Base-by-base conservation (phyloP, 2,888 invertebrate genomes). In the Acrobasis suavella region DNA sequence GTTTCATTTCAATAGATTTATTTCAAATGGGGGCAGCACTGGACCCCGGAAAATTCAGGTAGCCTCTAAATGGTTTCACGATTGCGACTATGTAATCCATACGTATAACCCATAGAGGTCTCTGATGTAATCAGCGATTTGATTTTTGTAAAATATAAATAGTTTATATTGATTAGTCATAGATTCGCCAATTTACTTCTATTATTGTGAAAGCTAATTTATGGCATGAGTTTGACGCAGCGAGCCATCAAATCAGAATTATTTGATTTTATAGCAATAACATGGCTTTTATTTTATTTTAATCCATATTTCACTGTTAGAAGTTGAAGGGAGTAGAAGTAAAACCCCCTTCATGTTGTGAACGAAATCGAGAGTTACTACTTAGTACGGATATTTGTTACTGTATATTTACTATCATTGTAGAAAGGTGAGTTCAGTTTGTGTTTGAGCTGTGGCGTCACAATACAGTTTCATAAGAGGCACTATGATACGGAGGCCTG, bases 171-270 rank as follows among this genome's bases (percentile, higher is more conserved):
- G 1, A 46, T n/a, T 14, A 42, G 32, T 42, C 42, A 42, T 42
- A 42, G 42, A 42, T 12, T 42, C 14, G 14, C 42, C 42, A 42
- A 12, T 42, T 12, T 10, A 42, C 32, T 32, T 32, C 32, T 32
- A 32, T 32, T 42, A 42, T 46, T 46, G 46, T 46, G 14, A 14
- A 46, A 14, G 46, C 46, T 46, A 9, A 54, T 8, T 54, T 54
- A 15, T 54, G 54, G 15, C 54, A 54, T n/a, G 22, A n/a, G 37
- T 9, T 54, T 37, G 52, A 32, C 32, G 8, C 32, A 32, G 32
- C 32, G 32, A 32, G 32, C 37, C 12, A 51, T 51, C 37, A 37
- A 54, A 54, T 51, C 46, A 46, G 46, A 46, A 46, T 46, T 46
- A 46, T 46, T 42, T 42, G 7, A 52, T 52, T 10, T 54, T 54